A percentile compares a stretch with the other conserved stretches of the same genome.
These are phyloP conservation scores for Zonotrichia leucophrys DNA, from an alignment of 2,113 vertebrate genomes.

Conservation along the genomic window DNA sequence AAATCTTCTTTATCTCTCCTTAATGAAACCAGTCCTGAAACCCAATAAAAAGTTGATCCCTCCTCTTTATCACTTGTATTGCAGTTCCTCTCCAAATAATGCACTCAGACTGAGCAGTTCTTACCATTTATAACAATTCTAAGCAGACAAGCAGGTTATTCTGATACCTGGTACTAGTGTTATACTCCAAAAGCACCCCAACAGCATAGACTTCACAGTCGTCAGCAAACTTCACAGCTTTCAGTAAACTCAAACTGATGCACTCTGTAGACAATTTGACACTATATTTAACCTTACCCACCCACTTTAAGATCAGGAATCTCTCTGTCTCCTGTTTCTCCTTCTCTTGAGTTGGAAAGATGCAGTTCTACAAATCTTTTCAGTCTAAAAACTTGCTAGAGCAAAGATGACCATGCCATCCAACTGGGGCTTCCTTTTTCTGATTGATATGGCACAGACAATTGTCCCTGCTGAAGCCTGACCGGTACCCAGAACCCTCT, in stretches of 20 bases:
- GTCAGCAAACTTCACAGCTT: not conserved
- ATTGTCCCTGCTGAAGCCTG: not conserved
- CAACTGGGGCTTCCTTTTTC: not conserved
- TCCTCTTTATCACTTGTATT: not conserved
- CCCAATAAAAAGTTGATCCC: constrained; percentile 26
- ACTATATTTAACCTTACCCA: not conserved
- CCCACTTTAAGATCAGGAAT: not conserved
- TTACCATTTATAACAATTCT: not conserved
- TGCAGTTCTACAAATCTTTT: not conserved
- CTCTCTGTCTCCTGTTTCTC: not conserved
- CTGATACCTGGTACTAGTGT: not conserved
- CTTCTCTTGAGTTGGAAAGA: not conserved
- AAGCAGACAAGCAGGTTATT: not conserved
- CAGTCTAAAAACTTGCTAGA: not conserved
- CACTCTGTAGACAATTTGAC: not conserved
- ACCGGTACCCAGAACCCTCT: not conserved
- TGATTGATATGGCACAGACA: not conserved
- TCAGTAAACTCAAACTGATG: not conserved
- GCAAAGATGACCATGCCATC: not conserved
- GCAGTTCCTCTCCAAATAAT: not conserved
- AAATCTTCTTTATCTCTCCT: constrained; percentile 20
- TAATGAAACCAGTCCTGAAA: constrained; percentile 33
- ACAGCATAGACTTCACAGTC: not conserved
- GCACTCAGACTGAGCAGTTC: not conserved
- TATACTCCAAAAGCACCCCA: not conserved